Conservation (phyloP, 2,113 vertebrate species). For the Neolamprologus kungweensis region DNA sequence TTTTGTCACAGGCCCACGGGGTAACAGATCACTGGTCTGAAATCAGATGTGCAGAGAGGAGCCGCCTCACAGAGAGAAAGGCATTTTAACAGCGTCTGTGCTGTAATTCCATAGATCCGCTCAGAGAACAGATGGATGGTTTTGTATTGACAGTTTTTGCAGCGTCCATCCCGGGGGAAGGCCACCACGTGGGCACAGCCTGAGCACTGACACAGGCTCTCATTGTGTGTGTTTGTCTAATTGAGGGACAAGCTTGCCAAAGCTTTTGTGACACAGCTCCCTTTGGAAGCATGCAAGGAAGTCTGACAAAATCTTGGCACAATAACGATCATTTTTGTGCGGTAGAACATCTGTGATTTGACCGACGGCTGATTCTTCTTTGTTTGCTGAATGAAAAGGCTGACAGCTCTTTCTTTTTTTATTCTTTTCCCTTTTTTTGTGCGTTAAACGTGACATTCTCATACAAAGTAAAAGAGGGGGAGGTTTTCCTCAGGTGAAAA, state of each 20-base stretch:
- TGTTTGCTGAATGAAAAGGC: not conserved
- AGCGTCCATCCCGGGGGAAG: not conserved
- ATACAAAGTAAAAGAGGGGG: not conserved
- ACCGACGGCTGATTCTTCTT: not conserved
- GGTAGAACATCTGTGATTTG: not conserved
- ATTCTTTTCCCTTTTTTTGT: not conserved
- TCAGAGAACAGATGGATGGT: not conserved
- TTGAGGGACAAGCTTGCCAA: not conserved
- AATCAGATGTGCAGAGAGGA: not conserved
- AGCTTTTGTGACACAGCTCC: not conserved
- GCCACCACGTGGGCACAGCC: not conserved
- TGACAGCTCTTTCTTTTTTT: not conserved
- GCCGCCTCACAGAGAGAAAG: not conserved
- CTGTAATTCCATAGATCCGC: not conserved
- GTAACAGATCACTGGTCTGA: not conserved
- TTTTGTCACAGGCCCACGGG: not conserved
- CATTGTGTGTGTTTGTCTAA: not conserved
- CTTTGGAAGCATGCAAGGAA: not conserved
- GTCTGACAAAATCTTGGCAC: not conserved
- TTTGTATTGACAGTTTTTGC: not conserved
- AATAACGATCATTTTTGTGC: not conserved
- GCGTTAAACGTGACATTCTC: not conserved
- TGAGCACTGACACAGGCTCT: not conserved
- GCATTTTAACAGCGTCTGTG: rapidly evolving
- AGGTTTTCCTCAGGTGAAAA: not conserved